A percentile compares a stretch with the other conserved stretches of the same genome.
Conservation (phyloP, 2,888 invertebrate species). For the Acleris emargana region DNA sequence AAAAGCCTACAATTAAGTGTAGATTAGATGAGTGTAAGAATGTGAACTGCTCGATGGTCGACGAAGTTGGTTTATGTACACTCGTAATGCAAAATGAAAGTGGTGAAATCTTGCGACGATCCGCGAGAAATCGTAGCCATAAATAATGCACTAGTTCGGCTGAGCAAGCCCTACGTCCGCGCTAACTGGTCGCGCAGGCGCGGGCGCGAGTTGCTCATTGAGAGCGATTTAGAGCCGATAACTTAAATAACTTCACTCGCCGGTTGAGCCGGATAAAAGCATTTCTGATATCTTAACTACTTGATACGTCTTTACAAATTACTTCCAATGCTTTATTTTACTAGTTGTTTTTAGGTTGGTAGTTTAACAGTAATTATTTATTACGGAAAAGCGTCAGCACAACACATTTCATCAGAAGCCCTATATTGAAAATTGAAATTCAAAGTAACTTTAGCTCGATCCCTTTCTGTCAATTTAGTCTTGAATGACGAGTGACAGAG, state of each 20-base stretch:
- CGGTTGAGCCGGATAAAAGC: slow-evolving; percentile 39
- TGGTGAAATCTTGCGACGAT: slow-evolving; percentile 75
- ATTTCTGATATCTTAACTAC: slow-evolving; percentile 31
- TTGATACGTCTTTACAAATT: slow-evolving; percentile 15
- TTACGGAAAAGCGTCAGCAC: too few relatives aligned
- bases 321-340: not conserved
- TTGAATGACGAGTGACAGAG: too few relatives aligned
- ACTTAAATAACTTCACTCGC: slow-evolving; percentile 45
- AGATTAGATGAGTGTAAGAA: slow-evolving; percentile 41
- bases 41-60: slow-evolving; percentile 51
- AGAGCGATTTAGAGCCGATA: slow-evolving; percentile 45
- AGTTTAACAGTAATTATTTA: too few relatives aligned
- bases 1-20: slow-evolving; percentile 23
- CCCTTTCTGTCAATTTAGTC: too few relatives aligned
- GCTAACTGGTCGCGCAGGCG: slow-evolving; percentile 28
- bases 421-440: too few relatives aligned
- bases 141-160: slow-evolving; percentile 80
- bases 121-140: slow-evolving; percentile 76
- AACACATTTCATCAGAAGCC: too few relatives aligned
- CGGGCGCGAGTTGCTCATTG: slow-evolving; percentile 33
- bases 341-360: too few relatives aligned
- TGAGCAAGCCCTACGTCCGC: slow-evolving; percentile 67
- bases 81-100: slow-evolving; percentile 76
- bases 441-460: too few relatives aligned
- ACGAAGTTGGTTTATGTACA: slow-evolving; percentile 55